Evolutionary conservation across 2,797 vertebrate species (phyloP).

Genomic region (Silurus lanzhouensis): DNA sequence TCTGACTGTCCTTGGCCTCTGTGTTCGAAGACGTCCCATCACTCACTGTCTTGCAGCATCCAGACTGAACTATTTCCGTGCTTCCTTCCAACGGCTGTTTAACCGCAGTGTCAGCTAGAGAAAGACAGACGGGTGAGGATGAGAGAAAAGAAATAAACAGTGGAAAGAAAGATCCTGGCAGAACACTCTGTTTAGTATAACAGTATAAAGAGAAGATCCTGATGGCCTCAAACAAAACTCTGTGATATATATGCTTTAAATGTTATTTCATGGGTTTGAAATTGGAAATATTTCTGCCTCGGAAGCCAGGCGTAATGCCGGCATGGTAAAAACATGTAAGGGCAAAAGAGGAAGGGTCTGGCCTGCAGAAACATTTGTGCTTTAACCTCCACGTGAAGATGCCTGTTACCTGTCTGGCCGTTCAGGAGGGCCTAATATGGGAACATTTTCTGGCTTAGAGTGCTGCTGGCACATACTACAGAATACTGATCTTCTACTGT

Average conservation of each 20-base stretch:
- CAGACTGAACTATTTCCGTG: constrained; percentile 18
- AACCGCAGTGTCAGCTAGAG: constrained; percentile 41
- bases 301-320: not conserved
- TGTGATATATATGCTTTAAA: constrained; percentile 15
- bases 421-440: constrained; percentile 41
- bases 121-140: not conserved
- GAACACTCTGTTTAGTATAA: not conserved
- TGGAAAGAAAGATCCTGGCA: not conserved
- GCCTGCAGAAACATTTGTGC: not conserved
- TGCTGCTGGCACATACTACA: constrained; percentile 12
- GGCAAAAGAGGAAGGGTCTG: not conserved
- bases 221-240: not conserved
- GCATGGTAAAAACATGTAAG: not conserved
- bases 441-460: constrained; percentile 43
- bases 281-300: not conserved
- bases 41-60: constrained; percentile 37
- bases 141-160: not conserved
- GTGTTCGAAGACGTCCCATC: not conserved
- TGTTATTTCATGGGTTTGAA: constrained; percentile 13
- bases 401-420: constrained; percentile 33
- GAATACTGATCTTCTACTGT: constrained; percentile 1
- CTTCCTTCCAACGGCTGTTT: constrained; percentile 39
- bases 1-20: not conserved
- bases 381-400: constrained; percentile 30
- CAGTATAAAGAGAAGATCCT: not conserved